Conservation (phyloP, 1,140 invertebrate species). For the Whitmania pigra region DNA sequence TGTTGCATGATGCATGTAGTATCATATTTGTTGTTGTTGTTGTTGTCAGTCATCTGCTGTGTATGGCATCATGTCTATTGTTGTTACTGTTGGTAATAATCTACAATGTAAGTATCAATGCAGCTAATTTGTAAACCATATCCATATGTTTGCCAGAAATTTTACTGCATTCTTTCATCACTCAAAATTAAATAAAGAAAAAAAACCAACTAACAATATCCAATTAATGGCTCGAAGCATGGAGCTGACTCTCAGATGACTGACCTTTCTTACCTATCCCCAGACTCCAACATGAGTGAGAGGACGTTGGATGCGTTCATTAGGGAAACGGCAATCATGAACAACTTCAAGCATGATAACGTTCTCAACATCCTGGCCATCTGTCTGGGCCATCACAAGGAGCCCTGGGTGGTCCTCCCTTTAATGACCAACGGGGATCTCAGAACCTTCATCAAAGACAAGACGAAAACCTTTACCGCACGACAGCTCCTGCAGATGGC, state of each 20-base stretch:
- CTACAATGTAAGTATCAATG: neutral
- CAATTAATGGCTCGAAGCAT: neutral
- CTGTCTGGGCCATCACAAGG: conserved; percentile 33
- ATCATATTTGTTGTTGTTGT: no score
- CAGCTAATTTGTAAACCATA: neutral
- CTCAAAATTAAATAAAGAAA: neutral
- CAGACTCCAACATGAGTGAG: conserved; percentile 3
- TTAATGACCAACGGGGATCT: conserved; percentile 44
- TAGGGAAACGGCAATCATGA: conserved; percentile 13
- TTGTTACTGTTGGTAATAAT: no score
- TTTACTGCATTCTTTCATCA: neutral
- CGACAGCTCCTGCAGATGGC: conserved; percentile 41
- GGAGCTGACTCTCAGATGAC: neutral
- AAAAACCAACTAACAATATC: neutral
- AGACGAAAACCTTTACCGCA: conserved; percentile 39
- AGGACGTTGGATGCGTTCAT: conserved; percentile 12
- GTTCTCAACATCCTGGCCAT: conserved; percentile 10
- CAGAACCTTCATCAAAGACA: conserved; percentile 40
- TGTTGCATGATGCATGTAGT: no score
- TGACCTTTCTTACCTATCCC: neutral
- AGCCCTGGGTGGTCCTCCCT: conserved; percentile 42
- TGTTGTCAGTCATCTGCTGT: no score
- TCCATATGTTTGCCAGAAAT: neutral
- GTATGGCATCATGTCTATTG: no score
- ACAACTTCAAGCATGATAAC: conserved; percentile 9